Conservation (phyloP, 23 tunicate species). For the Styela plicata region DNA sequence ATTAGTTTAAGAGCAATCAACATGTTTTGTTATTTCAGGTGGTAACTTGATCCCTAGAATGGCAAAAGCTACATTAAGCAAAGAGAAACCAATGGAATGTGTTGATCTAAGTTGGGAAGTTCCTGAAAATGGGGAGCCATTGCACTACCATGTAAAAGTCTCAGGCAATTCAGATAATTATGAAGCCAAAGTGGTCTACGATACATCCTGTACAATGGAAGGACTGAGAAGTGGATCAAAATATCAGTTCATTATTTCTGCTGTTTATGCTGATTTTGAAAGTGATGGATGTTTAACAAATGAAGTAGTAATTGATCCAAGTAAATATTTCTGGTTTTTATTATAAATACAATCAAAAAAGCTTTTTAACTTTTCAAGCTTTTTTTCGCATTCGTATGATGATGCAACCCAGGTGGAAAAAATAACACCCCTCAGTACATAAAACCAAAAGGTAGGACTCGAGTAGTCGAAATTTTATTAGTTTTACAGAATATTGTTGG, state of each 20-base stretch:
- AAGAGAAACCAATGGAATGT: not conserved
- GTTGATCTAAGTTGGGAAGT: not conserved
- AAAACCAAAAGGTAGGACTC: no score
- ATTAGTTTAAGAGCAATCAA: no score
- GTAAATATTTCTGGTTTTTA: no score
- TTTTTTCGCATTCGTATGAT: no score
- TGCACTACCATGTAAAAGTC: not conserved
- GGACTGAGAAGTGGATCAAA: not conserved
- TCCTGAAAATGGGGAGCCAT: not conserved
- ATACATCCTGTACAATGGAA: not conserved
- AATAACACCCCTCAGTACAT: no score
- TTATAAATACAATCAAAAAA: no score
- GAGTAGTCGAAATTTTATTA: no score
- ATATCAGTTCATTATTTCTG: not conserved
- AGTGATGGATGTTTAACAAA: not conserved
- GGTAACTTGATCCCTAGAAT: not conserved
- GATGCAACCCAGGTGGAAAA: no score
- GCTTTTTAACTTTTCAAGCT: no score
- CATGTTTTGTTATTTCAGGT: no score
- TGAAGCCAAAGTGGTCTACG: not conserved
- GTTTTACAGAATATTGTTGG: no score
- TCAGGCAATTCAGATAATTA: not conserved
- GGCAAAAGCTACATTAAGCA: not conserved
- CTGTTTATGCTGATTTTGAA: not conserved
- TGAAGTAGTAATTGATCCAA: not conserved